phyloP scores from a whole-genome alignment of 2,797 vertebrate genomes.

The Pteronotus mesoamericanus region DNA sequence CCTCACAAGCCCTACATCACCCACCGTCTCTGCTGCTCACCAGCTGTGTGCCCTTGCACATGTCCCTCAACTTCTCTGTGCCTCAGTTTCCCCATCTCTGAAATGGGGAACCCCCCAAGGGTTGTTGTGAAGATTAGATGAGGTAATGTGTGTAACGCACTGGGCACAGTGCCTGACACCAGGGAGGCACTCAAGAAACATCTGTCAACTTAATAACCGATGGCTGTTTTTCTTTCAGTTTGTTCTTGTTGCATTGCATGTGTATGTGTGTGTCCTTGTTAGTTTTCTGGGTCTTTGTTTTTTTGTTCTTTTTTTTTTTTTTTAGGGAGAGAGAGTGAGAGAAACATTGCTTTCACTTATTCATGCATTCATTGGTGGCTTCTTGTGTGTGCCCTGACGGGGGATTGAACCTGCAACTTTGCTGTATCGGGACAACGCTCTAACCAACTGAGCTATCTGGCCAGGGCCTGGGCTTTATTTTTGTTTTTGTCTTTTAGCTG shows the following conservation, averaged over 20 bases:
- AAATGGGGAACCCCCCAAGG: neutral
- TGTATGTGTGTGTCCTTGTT: neutral
- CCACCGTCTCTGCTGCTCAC: neutral
- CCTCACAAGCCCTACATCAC: neutral
- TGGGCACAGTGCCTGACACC: neutral
- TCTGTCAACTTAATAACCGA: neutral
- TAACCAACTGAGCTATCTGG: neutral
- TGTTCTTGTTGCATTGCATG: neutral
- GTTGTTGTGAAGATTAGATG: neutral
- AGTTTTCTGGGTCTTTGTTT: neutral
- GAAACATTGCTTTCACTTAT: neutral
- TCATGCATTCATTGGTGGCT: too few relatives aligned
- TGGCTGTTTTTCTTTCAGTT: neutral
- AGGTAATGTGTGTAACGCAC: neutral
- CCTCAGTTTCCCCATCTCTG: neutral
- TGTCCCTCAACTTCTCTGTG: neutral
- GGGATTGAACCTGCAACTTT: neutral
- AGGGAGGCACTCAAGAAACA: neutral
- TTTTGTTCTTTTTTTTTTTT: neutral
- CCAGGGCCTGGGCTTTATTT: neutral
- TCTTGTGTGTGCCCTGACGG: neutral
- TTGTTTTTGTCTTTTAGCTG: neutral
- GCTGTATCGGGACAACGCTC: neutral
- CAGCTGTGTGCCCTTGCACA: neutral
- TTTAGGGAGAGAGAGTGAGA: neutral